These are phyloP conservation scores for Sebastes trivittatus DNA, from an alignment of 2,797 vertebrate genomes.

Conservation along the genomic window DNA sequence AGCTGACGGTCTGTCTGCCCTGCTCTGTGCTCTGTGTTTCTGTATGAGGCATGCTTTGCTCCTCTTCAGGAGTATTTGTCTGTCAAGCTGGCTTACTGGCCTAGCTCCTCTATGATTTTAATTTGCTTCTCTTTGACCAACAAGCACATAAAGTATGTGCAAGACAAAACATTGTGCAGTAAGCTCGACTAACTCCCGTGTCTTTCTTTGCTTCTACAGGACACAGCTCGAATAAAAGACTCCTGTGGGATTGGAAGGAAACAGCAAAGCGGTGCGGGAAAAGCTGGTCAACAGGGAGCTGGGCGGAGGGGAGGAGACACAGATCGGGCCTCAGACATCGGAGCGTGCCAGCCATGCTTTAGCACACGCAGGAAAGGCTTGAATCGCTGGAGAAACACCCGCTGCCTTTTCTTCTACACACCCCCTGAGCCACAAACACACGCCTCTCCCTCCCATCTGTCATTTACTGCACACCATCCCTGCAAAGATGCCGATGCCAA, in stretches of 20 bases:
- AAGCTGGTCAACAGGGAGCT: constrained; percentile 10
- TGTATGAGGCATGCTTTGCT: background rate
- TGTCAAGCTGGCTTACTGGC: background rate
- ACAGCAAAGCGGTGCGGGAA: constrained; percentile 12
- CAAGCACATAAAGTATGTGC: background rate
- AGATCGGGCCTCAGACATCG: background rate
- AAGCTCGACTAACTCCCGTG: background rate
- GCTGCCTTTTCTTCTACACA: constrained; percentile 5
- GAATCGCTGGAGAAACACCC: constrained; percentile 28
- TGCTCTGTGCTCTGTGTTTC: background rate
- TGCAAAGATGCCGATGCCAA: constrained; percentile 64
- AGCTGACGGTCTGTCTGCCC: constrained; percentile 7
- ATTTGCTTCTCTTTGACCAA: constrained; percentile 11
- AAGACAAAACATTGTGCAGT: background rate
- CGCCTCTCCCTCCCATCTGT: constrained; percentile 1
- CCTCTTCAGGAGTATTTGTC: background rate
- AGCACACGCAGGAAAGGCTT: constrained; percentile 49
- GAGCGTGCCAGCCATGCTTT: constrained; percentile 63
- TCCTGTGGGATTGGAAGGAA: constrained; percentile 33
- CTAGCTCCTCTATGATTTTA: background rate
- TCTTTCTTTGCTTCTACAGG: constrained; percentile 58
- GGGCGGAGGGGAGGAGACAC: constrained; percentile 35
- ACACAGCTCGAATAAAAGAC: constrained; percentile 34
- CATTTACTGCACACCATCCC: constrained; percentile 20
- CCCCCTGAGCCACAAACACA: background rate